Conservation (phyloP, 2,113 vertebrate species). For the Oreochromis aureus region DNA sequence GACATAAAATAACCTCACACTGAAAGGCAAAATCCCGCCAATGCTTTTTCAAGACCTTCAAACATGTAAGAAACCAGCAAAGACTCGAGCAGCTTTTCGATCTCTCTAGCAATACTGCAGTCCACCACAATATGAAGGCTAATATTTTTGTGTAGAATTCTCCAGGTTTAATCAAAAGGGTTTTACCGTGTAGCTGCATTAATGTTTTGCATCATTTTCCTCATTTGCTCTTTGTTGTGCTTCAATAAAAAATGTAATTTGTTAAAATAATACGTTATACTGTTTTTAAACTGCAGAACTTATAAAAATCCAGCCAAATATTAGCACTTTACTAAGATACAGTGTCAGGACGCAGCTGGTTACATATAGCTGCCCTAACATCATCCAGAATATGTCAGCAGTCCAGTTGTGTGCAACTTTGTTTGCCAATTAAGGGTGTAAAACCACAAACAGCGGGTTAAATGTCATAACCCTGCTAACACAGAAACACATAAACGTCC, state of each 20-base stretch:
- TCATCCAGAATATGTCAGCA: constrained; percentile 27
- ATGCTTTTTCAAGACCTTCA: not conserved
- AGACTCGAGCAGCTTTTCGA: not conserved
- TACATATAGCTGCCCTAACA: not conserved
- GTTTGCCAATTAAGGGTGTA: not conserved
- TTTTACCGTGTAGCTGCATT: not conserved
- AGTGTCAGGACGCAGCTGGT: not conserved
- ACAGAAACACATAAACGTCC: constrained; percentile 16
- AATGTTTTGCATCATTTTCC: not conserved
- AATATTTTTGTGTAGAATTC: not conserved
- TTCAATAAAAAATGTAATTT: not conserved
- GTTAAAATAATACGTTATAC: not conserved
- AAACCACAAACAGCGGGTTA: not conserved
- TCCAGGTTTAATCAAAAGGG: not conserved
- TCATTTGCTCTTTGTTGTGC: not conserved
- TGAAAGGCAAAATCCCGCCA: not conserved
- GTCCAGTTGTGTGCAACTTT: constrained; percentile 16
- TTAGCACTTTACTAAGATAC: not conserved
- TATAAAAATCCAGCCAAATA: not conserved
- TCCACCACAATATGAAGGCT: not conserved
- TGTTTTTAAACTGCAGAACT: not conserved
- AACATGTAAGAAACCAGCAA: not conserved
- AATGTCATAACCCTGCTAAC: constrained; percentile 2
- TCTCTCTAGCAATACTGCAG: not conserved
- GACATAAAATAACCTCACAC: not conserved